These are phyloP conservation scores for Drosophila ambigua DNA, from an alignment of 1,140 invertebrate species.

Conservation along the genomic window DNA sequence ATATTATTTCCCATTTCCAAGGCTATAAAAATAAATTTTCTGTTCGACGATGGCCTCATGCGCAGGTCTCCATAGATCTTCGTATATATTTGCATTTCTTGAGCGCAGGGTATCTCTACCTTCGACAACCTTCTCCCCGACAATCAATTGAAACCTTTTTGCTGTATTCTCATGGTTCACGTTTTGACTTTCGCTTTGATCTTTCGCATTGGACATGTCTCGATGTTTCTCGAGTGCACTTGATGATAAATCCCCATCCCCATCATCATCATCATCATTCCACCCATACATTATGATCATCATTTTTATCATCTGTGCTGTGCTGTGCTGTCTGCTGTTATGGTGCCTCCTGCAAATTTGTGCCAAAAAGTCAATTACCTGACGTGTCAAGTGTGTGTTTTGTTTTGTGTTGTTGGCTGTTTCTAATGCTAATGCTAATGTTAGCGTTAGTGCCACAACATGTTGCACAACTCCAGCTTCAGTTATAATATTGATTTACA, in stretches of 20 bases:
- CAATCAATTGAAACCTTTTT: too few species aligned
- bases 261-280: slow-evolving; percentile 38
- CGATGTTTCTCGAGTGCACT: slow-evolving; percentile 47
- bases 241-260: slow-evolving; percentile 33
- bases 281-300: neutral
- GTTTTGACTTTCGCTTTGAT: slow-evolving; percentile 58
- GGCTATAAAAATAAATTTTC: too few species aligned
- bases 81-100: too few species aligned
- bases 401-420: slow-evolving; percentile 22
- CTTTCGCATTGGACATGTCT: slow-evolving; percentile 47
- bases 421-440: slow-evolving; percentile 19
- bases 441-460: slow-evolving; percentile 21
- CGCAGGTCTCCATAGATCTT: too few species aligned
- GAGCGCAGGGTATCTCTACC: too few species aligned
- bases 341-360: slow-evolving; percentile 44
- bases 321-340: neutral
- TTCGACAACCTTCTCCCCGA: too few species aligned
- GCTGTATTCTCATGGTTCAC: slow-evolving; percentile 23
- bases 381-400: slow-evolving; percentile 49
- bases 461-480: slow-evolving; percentile 33
- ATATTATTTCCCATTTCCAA: too few species aligned
- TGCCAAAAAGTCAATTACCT: slow-evolving; percentile 58
- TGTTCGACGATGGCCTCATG: too few species aligned
- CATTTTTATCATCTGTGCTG: too few species aligned
- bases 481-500: slow-evolving; percentile 44